Conservation (phyloP, 1,140 invertebrate genomes). For the Radopholus similis region DNA sequence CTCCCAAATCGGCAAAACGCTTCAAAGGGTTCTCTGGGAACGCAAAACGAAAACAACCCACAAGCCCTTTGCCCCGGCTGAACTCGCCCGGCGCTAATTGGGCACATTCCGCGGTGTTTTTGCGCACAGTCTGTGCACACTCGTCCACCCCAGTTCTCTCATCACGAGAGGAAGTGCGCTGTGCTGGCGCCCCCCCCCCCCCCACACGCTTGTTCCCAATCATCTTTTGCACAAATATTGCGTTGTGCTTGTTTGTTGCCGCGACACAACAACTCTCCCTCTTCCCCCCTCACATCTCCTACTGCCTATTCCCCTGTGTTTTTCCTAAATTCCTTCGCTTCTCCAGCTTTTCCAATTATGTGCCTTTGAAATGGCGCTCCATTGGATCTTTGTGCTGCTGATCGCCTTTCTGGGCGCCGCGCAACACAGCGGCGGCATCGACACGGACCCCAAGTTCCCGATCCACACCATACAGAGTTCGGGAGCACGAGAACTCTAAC, state of each 20-base stretch:
- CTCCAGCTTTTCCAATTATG: slow-evolving; percentile 2
- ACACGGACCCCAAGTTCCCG: slow-evolving; percentile 14
- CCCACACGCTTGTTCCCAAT: too few relatives aligned
- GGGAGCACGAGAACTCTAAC: neutral
- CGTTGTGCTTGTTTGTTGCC: neutral
- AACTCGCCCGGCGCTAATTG: too few relatives aligned
- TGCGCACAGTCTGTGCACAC: too few relatives aligned
- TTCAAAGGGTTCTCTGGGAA: too few relatives aligned
- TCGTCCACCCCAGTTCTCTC: too few relatives aligned
- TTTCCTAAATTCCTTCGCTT: neutral
- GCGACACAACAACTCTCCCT: neutral
- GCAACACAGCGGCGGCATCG: neutral
- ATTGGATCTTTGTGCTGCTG: slow-evolving; percentile 4
- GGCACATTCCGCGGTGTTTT: too few relatives aligned
- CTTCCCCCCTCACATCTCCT: neutral
- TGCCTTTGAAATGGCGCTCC: neutral
- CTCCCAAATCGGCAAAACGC: too few relatives aligned
- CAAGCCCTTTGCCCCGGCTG: too few relatives aligned
- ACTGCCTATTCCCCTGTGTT: neutral
- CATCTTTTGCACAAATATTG: neutral
- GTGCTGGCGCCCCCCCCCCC: too few relatives aligned
- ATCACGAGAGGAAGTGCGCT: too few relatives aligned
- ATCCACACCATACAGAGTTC: slow-evolving; percentile 15
- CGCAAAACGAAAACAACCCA: too few relatives aligned
- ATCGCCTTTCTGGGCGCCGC: neutral